These are phyloP conservation scores for Keiferia lycopersicella DNA, from an alignment of 2,888 invertebrate genomes.

Conservation along the genomic window DNA sequence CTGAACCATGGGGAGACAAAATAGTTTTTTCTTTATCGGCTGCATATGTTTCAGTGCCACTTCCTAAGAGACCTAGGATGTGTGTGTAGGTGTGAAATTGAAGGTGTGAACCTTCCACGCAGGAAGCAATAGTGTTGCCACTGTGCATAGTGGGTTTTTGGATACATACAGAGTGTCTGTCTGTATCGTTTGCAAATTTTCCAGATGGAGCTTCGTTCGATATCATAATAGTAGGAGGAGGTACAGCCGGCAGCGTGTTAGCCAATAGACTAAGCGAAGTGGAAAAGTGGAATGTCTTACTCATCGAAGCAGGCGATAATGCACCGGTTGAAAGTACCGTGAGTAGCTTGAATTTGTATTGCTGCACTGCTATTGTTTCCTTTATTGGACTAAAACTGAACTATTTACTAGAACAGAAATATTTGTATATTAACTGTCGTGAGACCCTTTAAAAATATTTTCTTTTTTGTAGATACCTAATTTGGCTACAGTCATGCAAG, in stretches of 20 bases:
- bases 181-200: too few species aligned
- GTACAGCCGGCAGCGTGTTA: constrained; percentile 47
- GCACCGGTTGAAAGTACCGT: constrained; percentile 41
- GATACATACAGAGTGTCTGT: too few species aligned
- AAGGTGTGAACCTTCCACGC: too few species aligned
- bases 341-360: constrained; percentile 19
- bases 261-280: constrained; percentile 48
- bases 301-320: constrained; percentile 47
- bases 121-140: too few species aligned
- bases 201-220: constrained; percentile 41
- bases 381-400: too few species aligned
- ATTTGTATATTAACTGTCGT: too few species aligned
- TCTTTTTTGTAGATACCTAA: constrained; percentile 41
- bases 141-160: background rate
- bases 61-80: too few species aligned
- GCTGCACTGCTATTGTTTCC: background rate
- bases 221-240: constrained; percentile 49
- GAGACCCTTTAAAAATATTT: background rate
- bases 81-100: too few species aligned
- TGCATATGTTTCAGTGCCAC: too few species aligned
- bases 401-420: too few species aligned
- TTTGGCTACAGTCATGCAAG: constrained; percentile 35
- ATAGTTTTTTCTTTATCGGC: too few species aligned
- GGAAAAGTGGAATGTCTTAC: constrained; percentile 43
- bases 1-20: too few species aligned